Evolutionary conservation across 1,140 invertebrate genomes (phyloP).

Genomic region (Drosophila arawakana): DNA sequence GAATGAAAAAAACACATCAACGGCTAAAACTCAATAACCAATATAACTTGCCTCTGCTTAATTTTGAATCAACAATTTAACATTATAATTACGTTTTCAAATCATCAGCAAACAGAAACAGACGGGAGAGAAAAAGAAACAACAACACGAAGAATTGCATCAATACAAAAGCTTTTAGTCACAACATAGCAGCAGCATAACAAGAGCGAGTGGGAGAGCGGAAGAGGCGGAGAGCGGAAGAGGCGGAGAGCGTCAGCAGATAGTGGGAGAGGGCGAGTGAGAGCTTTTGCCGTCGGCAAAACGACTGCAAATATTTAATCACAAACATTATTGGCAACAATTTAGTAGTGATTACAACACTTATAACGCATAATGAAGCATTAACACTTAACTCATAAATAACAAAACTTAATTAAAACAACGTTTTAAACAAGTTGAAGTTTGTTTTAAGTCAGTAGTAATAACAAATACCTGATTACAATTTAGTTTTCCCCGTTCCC

Average conservation of each 20-base stretch:
- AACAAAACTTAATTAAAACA: constrained; percentile 10
- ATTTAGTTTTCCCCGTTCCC: not conserved
- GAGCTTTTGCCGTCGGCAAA: constrained; percentile 38
- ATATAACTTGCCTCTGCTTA: constrained; percentile 41
- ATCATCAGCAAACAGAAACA: constrained; percentile 73
- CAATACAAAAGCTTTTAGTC: constrained; percentile 46
- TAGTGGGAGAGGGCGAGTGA: not conserved
- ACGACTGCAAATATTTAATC: not conserved
- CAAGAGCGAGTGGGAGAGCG: not conserved
- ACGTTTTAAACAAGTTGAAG: not conserved
- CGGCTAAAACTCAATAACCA: constrained; percentile 43
- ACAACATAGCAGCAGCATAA: constrained; percentile 2
- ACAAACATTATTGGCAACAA: constrained; percentile 24
- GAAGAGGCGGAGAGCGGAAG: constrained; percentile 2
- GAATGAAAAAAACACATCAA: constrained; percentile 29
- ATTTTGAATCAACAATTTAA: constrained; percentile 78
- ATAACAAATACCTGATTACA: not conserved
- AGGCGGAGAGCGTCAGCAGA: not conserved
- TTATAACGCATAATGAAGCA: constrained; percentile 15
- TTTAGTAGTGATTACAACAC: constrained; percentile 11
- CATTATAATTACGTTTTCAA: constrained; percentile 81
- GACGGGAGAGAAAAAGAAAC: not conserved
- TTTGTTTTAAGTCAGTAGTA: not conserved
- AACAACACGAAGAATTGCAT: constrained; percentile 37
- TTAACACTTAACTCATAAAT: constrained; percentile 7